Percentiles rank a stretch among this genome's conserved stretches.
Conservation (phyloP, 1,140 invertebrate genomes). For the Vanessa tameamea region DNA sequence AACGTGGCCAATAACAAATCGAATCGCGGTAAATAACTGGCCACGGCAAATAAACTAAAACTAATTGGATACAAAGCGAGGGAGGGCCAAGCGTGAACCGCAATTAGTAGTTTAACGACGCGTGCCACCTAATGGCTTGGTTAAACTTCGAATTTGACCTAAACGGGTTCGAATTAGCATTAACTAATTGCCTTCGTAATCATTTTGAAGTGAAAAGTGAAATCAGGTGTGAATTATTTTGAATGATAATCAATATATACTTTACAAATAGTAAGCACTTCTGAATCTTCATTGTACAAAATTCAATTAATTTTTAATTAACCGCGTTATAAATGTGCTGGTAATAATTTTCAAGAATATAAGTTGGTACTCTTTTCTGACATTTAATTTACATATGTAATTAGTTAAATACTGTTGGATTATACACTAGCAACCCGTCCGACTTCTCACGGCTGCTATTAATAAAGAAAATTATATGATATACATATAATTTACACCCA, state of each 20-base stretch:
- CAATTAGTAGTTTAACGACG: constrained; percentile 61
- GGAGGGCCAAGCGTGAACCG: constrained; percentile 47
- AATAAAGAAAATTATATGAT: too few relatives aligned
- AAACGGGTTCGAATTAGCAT: constrained; percentile 34
- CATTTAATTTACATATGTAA: too few relatives aligned
- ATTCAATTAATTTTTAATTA: too few relatives aligned
- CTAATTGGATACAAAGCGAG: constrained; percentile 52
- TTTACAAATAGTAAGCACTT: not conserved
- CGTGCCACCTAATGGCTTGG: constrained; percentile 53
- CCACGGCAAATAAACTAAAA: constrained; percentile 39
- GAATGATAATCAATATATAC: not conserved
- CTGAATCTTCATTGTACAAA: too few relatives aligned
- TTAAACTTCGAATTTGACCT: constrained; percentile 37
- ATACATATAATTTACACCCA: too few relatives aligned
- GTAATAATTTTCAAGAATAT: too few relatives aligned
- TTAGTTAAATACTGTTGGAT: too few relatives aligned
- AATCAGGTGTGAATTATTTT: not conserved
- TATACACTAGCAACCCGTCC: too few relatives aligned
- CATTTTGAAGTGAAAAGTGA: constrained; percentile 18
- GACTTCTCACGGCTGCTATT: too few relatives aligned
- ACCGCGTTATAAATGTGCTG: too few relatives aligned
- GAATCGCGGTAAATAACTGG: constrained; percentile 11
- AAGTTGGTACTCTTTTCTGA: too few relatives aligned
- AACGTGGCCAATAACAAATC: not conserved
- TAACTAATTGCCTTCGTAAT: constrained; percentile 39